Evolutionary conservation across 2,113 vertebrate species (phyloP).

Genomic region (crab-eating macaque (Macaca fascicularis)): DNA sequence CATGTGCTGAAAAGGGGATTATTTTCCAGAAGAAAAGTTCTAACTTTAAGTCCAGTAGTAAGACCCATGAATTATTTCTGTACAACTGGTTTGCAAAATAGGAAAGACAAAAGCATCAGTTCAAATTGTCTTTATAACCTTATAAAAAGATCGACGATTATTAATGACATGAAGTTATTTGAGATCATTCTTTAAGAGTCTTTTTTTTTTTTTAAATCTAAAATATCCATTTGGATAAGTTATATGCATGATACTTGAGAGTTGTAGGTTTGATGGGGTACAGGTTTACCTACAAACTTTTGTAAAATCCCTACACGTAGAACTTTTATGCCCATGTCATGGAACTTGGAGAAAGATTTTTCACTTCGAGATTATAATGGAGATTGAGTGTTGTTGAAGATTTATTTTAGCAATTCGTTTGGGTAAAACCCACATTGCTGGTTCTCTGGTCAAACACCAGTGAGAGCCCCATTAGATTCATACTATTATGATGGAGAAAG

Average conservation of each 20-base stretch:
- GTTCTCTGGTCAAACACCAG: neutral
- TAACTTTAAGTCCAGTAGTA: neutral
- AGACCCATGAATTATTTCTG: constrained; percentile 13
- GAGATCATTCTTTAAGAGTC: neutral
- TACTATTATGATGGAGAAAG: neutral
- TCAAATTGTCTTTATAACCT: neutral
- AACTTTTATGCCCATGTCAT: neutral
- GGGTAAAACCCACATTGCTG: neutral
- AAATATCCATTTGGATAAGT: neutral
- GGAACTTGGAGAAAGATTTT: neutral
- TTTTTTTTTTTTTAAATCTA: neutral
- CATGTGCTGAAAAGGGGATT: neutral
- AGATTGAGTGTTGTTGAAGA: neutral
- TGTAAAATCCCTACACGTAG: neutral
- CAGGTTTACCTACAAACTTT: neutral
- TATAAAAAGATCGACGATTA: neutral
- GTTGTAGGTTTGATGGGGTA: neutral
- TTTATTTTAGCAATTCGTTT: neutral
- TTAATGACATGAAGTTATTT: neutral
- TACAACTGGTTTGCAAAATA: neutral
- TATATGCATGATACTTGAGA: neutral
- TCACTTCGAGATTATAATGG: neutral
- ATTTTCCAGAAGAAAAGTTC: constrained; percentile 5
- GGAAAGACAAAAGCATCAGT: neutral
- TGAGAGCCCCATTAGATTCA: neutral